phyloP scores from a whole-genome alignment of 2,888 invertebrate species.

The Hetaerina titia region DNA sequence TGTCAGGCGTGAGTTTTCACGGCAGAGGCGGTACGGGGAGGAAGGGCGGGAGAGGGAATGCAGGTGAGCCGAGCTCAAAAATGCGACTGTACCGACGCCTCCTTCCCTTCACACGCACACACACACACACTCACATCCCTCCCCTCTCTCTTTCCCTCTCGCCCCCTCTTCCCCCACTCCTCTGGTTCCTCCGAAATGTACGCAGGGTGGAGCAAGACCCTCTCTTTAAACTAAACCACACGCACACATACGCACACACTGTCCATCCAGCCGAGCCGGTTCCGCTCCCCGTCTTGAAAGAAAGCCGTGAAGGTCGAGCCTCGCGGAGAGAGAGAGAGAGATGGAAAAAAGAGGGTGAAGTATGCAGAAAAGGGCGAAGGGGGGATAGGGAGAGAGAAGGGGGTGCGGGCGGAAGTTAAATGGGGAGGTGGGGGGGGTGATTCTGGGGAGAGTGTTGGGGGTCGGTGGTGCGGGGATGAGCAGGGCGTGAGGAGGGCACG shows the following conservation, averaged over 20 bases:
- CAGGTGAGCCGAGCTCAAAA: too few species aligned
- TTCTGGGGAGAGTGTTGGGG: too few species aligned
- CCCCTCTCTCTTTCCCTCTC: background rate
- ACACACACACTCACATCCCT: background rate
- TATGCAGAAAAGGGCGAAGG: background rate
- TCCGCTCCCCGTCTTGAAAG: conserved; percentile 57
- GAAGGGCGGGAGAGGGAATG: too few species aligned
- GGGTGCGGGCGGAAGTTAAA: background rate
- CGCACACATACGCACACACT: background rate
- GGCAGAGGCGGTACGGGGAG: background rate
- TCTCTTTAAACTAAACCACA: background rate
- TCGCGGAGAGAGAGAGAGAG: background rate
- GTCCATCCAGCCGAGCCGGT: conserved; percentile 40
- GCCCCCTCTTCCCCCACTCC: background rate
- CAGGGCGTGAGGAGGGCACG: too few species aligned
- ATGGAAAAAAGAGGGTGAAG: background rate
- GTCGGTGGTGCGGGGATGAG: too few species aligned
- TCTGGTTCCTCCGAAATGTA: conserved; percentile 3
- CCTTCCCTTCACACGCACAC: background rate
- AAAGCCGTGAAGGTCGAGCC: conserved; percentile 53
- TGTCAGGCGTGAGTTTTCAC: conserved; percentile 4
- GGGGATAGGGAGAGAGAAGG: background rate
- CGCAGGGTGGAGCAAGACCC: background rate
- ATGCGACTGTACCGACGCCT: too few species aligned
- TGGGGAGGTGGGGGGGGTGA: background rate